These are phyloP conservation scores for Atherinomorus stipes DNA, from an alignment of 2,113 vertebrate species.

Conservation along the genomic window DNA sequence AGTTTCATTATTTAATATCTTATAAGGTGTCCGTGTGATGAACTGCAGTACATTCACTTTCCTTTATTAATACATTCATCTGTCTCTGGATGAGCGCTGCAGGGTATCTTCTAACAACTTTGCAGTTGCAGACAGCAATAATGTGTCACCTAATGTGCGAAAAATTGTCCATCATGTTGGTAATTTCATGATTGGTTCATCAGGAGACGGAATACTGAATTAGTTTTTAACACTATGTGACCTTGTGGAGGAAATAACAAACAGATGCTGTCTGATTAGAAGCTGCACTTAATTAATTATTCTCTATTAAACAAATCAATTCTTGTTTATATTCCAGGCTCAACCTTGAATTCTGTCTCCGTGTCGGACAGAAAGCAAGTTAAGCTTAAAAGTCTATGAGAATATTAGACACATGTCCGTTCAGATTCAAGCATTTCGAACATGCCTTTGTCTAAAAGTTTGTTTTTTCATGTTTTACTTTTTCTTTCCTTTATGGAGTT, in stretches of 20 bases:
- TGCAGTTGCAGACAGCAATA: not conserved
- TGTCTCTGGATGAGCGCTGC: slow-evolving; percentile 25
- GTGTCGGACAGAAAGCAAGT: not conserved
- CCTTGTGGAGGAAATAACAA: slow-evolving; percentile 10
- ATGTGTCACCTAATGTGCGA: slow-evolving; percentile 17
- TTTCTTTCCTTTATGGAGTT: slow-evolving; percentile 11
- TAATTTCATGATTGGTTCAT: slow-evolving; percentile 43
- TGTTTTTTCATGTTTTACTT: not conserved
- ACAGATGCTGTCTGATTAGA: not conserved
- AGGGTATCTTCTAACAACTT: slow-evolving; percentile 40
- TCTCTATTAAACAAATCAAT: slow-evolving; percentile 13
- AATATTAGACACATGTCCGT: not conserved
- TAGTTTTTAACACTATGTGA: slow-evolving; percentile 21
- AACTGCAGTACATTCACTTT: slow-evolving; percentile 18
- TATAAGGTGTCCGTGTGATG: slow-evolving; percentile 29
- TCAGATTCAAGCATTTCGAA: not conserved
- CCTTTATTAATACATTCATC: slow-evolving; percentile 39
- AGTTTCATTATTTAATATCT: slow-evolving; percentile 16
- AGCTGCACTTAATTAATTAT: not conserved
- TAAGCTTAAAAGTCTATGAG: too few relatives aligned
- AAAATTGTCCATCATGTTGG: slow-evolving; percentile 43
- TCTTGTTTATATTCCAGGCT: slow-evolving; percentile 5
- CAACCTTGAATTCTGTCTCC: not conserved
- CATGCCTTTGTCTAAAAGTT: not conserved
- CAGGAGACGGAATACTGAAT: slow-evolving; percentile 16